Conservation (phyloP, 1,140 invertebrate species). For the Octopus bimaculoides region DNA sequence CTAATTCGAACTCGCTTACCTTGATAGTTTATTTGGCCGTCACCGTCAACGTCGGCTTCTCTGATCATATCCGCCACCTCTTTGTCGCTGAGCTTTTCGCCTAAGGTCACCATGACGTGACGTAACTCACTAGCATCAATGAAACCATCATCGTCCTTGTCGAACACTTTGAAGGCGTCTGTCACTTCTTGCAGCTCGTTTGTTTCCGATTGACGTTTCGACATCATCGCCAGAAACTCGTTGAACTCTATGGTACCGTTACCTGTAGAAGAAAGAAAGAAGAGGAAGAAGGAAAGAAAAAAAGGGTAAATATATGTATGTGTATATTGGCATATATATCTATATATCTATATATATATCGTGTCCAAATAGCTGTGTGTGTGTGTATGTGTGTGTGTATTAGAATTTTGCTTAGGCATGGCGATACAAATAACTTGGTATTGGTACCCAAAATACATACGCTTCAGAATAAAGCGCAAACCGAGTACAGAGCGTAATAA, state of each 20-base stretch:
- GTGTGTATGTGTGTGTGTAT: too few species aligned
- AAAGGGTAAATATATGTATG: not conserved
- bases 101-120: slow-evolving; percentile 87
- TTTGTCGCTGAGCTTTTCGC: slow-evolving; percentile 84
- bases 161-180: slow-evolving; percentile 98
- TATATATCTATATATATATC: too few species aligned
- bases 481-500: too few species aligned
- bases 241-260: slow-evolving; percentile 52
- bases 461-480: too few species aligned
- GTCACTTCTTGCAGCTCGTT: slow-evolving; percentile 73
- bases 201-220: not conserved
- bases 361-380: too few species aligned
- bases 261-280: slow-evolving; percentile 48
- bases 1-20: slow-evolving; percentile 29
- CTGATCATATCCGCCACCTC: slow-evolving; percentile 93
- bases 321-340: slow-evolving; percentile 72
- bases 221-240: slow-evolving; percentile 88
- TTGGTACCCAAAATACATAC: too few species aligned
- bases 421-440: too few species aligned
- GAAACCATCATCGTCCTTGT: slow-evolving; percentile 94
- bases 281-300: not conserved
- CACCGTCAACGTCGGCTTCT: slow-evolving; percentile 86
- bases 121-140: slow-evolving; percentile 51
- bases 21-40: slow-evolving; percentile 60
- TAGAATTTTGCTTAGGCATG: too few species aligned